Evolutionary conservation across 2,888 invertebrate species (phyloP), one percentile per base, ranked within the genome.

Genomic region (Mythimna pallens): DNA sequence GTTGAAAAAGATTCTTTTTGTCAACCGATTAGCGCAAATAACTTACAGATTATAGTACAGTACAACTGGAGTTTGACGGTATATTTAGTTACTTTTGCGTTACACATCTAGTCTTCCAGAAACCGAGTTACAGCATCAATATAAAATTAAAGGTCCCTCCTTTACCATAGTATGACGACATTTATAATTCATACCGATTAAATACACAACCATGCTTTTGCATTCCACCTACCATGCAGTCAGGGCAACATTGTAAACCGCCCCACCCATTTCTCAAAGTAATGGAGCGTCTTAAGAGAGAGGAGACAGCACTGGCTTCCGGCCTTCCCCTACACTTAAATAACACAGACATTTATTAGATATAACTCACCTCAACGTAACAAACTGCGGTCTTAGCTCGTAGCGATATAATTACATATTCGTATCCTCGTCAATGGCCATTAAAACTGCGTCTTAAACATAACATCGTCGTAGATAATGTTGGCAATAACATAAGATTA

Each of bases 321-420:
- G 77, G 73, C 62, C 54, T 80, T 57, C 80, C 55, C 67, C 68
- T 61, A 67, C 76, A 76, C 78, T 80, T 75, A 73, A 63, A 63
- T 55, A 59, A 52, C 66, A 76, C 43, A 65, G 43, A 62, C 50
- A 62, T 72, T 72, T 78, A 76, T 58, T 65, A 47, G 47, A 47
- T 47, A 76, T 34, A 64, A 59, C 58, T 68, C 58, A 67, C 52
- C 65, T 69, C 22, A 54, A 43, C 58, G 67, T 71, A 77, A 81
- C 63, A 61, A 52, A 47, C 65, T 12, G 30, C 64, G 20, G 62
- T 67, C 63, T 22, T 43, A 69, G 55, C 55, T 73, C 58, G 36
- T 43, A 68, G 81, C 68, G 30, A 81, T 59, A 69, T 80, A 73
- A 80, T 78, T 65, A 73, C 47, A 57, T 20, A 66, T 64, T 50